Conservation (phyloP, 2,113 vertebrate species). For the Rhinoptilus africanus region DNA sequence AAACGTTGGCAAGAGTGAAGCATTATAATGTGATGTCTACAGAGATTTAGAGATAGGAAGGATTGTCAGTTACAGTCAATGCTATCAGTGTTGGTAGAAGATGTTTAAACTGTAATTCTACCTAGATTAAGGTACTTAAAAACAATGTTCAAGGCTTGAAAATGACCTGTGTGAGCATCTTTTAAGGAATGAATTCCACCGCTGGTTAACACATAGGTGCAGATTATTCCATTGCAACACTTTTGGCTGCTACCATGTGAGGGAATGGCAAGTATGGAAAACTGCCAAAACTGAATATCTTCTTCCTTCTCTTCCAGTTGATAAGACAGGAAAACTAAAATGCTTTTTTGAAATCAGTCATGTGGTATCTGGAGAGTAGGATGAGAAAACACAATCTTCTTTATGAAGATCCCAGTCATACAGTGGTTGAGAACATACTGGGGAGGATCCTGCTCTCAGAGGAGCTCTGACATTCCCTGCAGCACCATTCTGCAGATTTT, state of each 20-base stretch:
- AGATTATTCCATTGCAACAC: background rate
- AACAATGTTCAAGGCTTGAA: background rate
- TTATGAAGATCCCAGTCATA: background rate
- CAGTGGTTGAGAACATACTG: background rate
- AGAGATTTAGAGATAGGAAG: conserved; percentile 18
- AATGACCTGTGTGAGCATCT: background rate
- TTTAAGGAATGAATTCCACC: background rate
- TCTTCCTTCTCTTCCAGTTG: conserved; percentile 47
- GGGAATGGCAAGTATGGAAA: conserved; percentile 42
- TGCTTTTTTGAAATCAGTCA: conserved; percentile 22
- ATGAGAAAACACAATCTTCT: conserved; percentile 42
- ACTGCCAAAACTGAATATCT: conserved; percentile 43
- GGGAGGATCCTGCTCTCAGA: background rate
- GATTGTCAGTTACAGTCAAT: conserved; percentile 39
- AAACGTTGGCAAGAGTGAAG: conserved; percentile 65
- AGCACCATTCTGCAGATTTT: background rate
- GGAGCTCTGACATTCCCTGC: background rate
- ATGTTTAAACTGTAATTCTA: conserved; percentile 31
- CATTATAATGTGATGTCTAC: conserved; percentile 66
- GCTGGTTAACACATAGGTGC: background rate
- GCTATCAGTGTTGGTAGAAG: conserved; percentile 18
- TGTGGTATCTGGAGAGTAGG: conserved; percentile 10
- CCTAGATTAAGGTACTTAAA: conserved; percentile 29
- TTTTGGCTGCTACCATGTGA: conserved; percentile 25
- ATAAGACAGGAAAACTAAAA: conserved; percentile 42